Evolutionary conservation across 2,888 invertebrate species (phyloP).

Genomic region (Salticus scenicus): DNA sequence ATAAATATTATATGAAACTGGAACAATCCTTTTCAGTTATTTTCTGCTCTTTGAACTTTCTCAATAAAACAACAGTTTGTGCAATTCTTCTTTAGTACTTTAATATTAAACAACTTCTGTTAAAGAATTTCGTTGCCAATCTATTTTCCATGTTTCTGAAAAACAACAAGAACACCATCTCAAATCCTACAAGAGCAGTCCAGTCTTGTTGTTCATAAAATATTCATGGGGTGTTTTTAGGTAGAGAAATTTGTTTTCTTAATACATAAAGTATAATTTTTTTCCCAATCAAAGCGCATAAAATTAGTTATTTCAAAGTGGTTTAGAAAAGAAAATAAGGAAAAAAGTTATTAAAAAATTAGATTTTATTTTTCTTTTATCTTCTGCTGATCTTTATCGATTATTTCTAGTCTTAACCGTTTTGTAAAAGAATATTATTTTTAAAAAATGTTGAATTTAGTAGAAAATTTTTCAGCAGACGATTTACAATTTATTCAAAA

Average conservation of each 20-base stretch:
- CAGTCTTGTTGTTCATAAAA: constrained; percentile 1
- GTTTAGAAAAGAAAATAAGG: background rate
- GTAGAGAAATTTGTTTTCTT: background rate
- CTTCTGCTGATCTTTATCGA: constrained; percentile 5
- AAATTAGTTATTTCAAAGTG: background rate
- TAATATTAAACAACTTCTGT: no score
- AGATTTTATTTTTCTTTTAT: background rate
- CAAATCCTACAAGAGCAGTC: background rate
- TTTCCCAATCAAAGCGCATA: constrained; percentile 6
- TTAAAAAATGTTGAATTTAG: background rate
- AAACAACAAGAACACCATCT: no score
- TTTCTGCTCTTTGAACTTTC: background rate
- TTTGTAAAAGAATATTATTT: background rate
- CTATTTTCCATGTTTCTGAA: no score
- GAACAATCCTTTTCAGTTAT: background rate
- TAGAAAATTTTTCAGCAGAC: background rate
- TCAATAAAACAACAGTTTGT: background rate
- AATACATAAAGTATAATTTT: background rate
- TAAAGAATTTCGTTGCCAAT: no score
- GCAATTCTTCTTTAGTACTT: no score
- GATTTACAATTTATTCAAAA: background rate
- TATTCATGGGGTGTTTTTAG: background rate
- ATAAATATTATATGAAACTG: no score
- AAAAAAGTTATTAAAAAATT: background rate
- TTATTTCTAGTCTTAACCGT: background rate